Evolutionary conservation across 2,113 vertebrate species (phyloP).

Genomic region (Pollimyrus isidori): DNA sequence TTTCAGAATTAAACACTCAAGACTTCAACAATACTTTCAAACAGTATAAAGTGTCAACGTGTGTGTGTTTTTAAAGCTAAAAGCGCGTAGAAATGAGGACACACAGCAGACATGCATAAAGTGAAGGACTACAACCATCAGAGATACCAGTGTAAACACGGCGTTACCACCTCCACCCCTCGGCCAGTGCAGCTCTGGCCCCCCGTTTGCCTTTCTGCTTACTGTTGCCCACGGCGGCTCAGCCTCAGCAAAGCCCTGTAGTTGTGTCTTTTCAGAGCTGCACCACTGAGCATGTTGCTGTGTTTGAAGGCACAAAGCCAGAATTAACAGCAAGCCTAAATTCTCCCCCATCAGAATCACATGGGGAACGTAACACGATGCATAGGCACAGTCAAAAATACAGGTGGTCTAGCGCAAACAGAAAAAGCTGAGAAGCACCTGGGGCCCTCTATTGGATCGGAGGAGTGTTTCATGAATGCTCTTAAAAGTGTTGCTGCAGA

Average conservation of each 20-base stretch:
- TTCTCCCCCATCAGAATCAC: not conserved
- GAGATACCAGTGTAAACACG: not conserved
- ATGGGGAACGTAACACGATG: not conserved
- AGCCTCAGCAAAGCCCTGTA: not conserved
- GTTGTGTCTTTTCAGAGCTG: not conserved
- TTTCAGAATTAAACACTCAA: not conserved
- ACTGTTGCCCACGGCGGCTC: not conserved
- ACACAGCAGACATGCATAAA: constrained; percentile 6
- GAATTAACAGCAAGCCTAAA: not conserved
- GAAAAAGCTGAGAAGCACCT: not conserved
- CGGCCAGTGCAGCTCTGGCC: not conserved
- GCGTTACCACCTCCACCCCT: not conserved
- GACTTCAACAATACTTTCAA: not conserved
- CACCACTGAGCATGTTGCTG: not conserved
- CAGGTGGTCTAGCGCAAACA: not conserved
- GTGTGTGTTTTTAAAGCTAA: not conserved
- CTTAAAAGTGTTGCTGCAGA: not conserved
- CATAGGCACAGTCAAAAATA: not conserved
- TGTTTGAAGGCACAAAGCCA: not conserved
- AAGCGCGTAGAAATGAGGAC: not conserved
- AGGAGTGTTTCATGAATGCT: not conserved
- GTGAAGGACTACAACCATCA: not conserved
- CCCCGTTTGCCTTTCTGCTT: not conserved
- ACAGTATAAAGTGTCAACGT: not conserved
- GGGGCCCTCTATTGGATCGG: not conserved